These are phyloP conservation scores for Solen grandis DNA, from an alignment of 1,140 invertebrate genomes.

Conservation along the genomic window DNA sequence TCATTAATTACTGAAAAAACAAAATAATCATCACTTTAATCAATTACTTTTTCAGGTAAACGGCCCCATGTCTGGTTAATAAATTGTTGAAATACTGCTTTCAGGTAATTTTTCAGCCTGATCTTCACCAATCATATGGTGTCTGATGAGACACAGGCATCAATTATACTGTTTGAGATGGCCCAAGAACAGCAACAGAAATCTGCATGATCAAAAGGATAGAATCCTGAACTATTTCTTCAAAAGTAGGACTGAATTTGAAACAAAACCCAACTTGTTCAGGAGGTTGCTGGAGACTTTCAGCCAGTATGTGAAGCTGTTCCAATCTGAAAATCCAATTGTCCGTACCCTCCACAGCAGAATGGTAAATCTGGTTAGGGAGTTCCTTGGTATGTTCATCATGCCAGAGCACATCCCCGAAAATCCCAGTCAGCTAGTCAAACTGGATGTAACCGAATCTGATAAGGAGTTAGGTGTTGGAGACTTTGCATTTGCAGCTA, in stretches of 20 bases:
- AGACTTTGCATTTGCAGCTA: not conserved
- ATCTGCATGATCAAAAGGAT: not conserved
- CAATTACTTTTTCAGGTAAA: no score
- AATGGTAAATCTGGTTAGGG: constrained; percentile 1
- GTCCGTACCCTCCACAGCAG: constrained; percentile 25
- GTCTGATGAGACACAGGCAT: not conserved
- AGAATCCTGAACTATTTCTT: not conserved
- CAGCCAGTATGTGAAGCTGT: constrained; percentile 7
- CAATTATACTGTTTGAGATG: not conserved
- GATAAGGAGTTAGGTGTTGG: not conserved
- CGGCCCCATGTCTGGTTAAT: no score
- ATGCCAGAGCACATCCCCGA: constrained; percentile 18
- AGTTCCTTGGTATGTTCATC: constrained; percentile 25
- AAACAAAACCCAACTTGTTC: constrained; percentile 13
- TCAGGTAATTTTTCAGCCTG: constrained; percentile 19
- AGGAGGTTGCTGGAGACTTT: not conserved
- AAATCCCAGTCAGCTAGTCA: not conserved
- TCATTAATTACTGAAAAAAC: no score
- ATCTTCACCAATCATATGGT: not conserved
- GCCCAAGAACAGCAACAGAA: constrained; percentile 1
- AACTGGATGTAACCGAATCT: constrained; percentile 15
- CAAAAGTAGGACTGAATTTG: not conserved
- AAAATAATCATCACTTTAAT: no score
- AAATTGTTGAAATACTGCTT: no score
- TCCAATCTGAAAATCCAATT: constrained; percentile 17